Evolutionary conservation across 2,888 invertebrate species (phyloP), one percentile per base, ranked within the genome.

Genomic region (Cheilosia vernalis): DNA sequence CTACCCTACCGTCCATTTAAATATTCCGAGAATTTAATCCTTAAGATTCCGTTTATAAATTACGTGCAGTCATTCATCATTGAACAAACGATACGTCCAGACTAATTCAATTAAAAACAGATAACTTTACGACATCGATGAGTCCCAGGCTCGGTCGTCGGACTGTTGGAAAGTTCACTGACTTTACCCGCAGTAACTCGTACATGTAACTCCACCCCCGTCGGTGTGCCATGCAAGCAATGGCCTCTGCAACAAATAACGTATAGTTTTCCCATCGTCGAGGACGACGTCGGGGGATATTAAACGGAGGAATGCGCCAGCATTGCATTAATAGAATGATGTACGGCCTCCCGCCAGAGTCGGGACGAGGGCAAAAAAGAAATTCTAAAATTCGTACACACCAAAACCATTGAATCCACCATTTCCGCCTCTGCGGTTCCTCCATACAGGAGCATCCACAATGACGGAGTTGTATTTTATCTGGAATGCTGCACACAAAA

Each of bases 21-120:
- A 44, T n/a, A 47, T 37, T 37, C 13, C 13, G 10, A 13, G 13
- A 4, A 9, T 10, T 51, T 24, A 51, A 51, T 13, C 24, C 19
- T 15, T 24, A 51, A 15, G 27, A 24, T 24, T 6, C 2, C 51
- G n/a, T 51, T 51, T 27, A 27, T 24, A 13, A 51, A 21, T 27
- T 24, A 15, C 2, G 10, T 15, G 5, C 60, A 76, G 40, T 76
- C 56, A 60, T 42, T 76, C 74, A 76, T 58, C 64, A 51, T 19
- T 76, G 53, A 27, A 53, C 13, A 24, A 30, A 42, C 53, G 30
- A 51, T 61, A 27, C 27, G 51, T 40, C 19, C 40, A 37, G 40
- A 21, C 66, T 66, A 66, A 76, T 66, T 58, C 76, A 66, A 76
- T 76, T 76, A 76, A 64, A 74, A 74, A 58, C 56, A 66, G 66